A percentile compares a stretch with the other conserved stretches of the same genome.
Evolutionary conservation across 2,113 vertebrate species (phyloP).

Genomic region (Grallaria varia): DNA sequence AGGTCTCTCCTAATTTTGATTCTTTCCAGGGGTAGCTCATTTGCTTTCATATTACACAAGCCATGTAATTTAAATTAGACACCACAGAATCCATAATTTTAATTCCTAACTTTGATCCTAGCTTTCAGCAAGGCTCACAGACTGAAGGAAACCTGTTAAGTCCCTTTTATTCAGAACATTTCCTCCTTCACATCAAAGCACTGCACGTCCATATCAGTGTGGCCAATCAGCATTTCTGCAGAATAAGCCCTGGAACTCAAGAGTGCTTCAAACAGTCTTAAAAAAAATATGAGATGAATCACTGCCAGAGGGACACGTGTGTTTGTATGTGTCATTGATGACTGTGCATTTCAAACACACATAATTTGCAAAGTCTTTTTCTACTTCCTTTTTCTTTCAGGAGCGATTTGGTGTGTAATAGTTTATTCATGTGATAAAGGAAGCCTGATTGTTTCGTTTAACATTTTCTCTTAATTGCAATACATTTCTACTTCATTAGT

Average conservation of each 20-base stretch:
- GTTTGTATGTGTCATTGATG: neutral
- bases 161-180: neutral
- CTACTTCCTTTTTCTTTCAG: neutral
- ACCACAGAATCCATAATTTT: neutral
- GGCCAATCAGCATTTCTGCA: neutral
- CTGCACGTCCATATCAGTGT: neutral
- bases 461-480: conserved; percentile 1
- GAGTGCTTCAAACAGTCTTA: neutral
- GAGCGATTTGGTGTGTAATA: neutral
- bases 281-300: neutral
- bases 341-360: neutral
- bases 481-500: neutral
- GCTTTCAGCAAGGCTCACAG: neutral
- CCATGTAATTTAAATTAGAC: neutral
- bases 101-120: neutral
- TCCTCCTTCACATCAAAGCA: conserved; percentile 8
- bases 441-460: neutral
- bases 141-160: neutral
- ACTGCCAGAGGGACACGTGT: neutral
- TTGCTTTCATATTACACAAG: neutral
- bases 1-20: neutral
- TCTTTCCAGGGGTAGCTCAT: neutral
- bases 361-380: neutral
- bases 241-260: neutral
- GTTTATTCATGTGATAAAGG: neutral